Percentiles rank a stretch among this genome's conserved stretches.
Evolutionary conservation across 2,888 invertebrate species (phyloP).

Genomic region (Nemotelus pantherinus): DNA sequence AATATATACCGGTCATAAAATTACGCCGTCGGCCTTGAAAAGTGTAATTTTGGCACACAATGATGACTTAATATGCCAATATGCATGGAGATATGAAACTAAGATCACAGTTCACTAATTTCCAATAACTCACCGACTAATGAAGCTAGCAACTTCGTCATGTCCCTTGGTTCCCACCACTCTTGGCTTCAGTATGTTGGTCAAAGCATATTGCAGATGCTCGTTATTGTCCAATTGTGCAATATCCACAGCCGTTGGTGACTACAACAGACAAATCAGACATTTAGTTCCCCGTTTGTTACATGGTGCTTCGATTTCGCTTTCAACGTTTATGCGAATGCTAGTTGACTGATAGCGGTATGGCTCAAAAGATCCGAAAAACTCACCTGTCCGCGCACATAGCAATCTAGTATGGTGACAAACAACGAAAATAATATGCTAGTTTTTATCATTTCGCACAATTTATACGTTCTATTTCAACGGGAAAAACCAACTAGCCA

Average conservation of each 20-base stretch:
- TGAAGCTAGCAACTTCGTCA: slow-evolving; percentile 53
- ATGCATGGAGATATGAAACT: no score
- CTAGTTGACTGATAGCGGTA: no score
- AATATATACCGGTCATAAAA: no score
- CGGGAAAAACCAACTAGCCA: background rate
- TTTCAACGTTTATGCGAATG: no score
- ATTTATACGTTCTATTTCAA: slow-evolving; percentile 8
- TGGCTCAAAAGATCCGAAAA: background rate
- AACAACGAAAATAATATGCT: slow-evolving; percentile 17
- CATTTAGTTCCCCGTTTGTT: background rate
- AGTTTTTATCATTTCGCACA: slow-evolving; percentile 16
- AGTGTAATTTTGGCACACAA: no score
- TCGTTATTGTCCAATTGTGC: slow-evolving; percentile 52
- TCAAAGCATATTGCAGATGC: slow-evolving; percentile 52
- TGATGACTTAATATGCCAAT: no score
- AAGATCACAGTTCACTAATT: no score
- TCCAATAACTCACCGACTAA: slow-evolving; percentile 48
- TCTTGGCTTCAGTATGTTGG: slow-evolving; percentile 53
- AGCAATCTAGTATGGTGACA: background rate
- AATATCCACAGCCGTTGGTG: slow-evolving; percentile 45
- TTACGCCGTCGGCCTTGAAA: no score
- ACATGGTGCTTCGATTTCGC: background rate
- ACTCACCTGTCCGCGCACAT: slow-evolving; percentile 30
- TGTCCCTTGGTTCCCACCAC: slow-evolving; percentile 55
- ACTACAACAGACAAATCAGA: slow-evolving; percentile 6